Evolutionary conservation across 2,797 vertebrate genomes (phyloP).

Genomic region (Erithacus rubecula): DNA sequence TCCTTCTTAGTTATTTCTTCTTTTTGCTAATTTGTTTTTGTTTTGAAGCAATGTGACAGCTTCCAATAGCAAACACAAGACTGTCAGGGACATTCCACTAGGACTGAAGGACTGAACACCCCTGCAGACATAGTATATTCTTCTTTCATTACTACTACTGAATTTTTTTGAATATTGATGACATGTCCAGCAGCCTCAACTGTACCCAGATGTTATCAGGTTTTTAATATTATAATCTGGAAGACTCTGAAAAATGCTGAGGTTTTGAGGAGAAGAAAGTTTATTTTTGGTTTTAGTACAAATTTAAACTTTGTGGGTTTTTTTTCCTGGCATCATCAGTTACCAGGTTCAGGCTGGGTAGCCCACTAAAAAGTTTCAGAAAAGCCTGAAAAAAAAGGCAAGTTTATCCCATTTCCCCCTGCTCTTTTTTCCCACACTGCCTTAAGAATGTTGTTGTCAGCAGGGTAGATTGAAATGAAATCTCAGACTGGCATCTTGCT

Average conservation of each 20-base stretch:
- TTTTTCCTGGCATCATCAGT: background rate
- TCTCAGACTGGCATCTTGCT: background rate
- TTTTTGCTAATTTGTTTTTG: background rate
- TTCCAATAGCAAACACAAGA: background rate
- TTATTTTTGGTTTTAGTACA: background rate
- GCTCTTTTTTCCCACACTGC: rapidly evolving
- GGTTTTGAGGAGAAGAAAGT: background rate
- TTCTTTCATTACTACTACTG: background rate
- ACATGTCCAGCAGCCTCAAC: slow-evolving; percentile 7
- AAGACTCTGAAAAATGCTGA: background rate
- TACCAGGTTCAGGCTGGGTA: background rate
- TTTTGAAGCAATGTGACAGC: background rate
- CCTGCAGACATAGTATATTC: background rate
- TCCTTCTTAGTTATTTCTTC: background rate
- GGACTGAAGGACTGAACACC: background rate
- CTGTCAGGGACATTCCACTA: background rate
- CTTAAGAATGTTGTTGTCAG: background rate
- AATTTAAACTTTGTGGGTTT: background rate
- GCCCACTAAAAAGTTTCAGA: background rate
- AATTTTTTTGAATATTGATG: background rate
- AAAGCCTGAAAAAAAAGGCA: background rate
- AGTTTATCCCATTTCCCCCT: background rate
- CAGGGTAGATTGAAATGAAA: background rate
- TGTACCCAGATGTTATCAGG: slow-evolving; percentile 23
- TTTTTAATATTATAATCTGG: background rate